Conservation (phyloP, 1,140 invertebrate species). For the Leguminivora glycinivorella region DNA sequence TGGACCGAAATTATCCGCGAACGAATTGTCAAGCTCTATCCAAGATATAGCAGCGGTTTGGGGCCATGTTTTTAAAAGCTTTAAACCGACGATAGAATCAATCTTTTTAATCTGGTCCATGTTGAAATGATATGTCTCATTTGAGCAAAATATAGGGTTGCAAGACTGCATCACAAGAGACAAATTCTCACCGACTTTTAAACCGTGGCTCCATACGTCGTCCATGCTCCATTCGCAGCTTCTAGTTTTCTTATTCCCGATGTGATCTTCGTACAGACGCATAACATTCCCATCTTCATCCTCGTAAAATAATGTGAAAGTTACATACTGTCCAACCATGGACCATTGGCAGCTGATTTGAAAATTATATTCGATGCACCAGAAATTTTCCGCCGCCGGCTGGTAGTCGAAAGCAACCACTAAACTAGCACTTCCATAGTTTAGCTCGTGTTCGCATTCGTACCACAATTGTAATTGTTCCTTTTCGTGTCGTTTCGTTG, state of each 20-base stretch:
- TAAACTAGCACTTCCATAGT: neutral
- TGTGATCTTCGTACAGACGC: neutral
- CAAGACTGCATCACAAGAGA: neutral
- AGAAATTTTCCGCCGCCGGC: neutral
- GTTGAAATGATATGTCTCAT: neutral
- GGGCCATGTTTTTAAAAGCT: neutral
- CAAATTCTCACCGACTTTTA: neutral
- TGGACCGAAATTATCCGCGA: neutral
- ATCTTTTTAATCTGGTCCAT: constrained; percentile 1
- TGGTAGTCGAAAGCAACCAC: neutral
- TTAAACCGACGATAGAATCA: neutral
- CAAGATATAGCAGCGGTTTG: neutral
- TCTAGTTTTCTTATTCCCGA: neutral
- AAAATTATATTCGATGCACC: neutral
- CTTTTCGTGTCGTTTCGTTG: neutral
- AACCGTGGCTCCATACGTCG: neutral
- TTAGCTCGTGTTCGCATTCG: neutral
- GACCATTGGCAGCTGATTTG: constrained; percentile 1
- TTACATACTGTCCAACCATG: neutral
- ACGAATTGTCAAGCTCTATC: neutral
- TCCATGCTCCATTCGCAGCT: constrained; percentile 2
- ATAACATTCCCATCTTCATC: neutral
- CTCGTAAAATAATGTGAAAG: neutral
- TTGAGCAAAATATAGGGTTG: constrained; percentile 7
- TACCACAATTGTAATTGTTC: neutral